Evolutionary conservation across 2,888 invertebrate species (phyloP), one percentile per base, ranked within the genome.

Genomic region (Agrotis clavis): DNA sequence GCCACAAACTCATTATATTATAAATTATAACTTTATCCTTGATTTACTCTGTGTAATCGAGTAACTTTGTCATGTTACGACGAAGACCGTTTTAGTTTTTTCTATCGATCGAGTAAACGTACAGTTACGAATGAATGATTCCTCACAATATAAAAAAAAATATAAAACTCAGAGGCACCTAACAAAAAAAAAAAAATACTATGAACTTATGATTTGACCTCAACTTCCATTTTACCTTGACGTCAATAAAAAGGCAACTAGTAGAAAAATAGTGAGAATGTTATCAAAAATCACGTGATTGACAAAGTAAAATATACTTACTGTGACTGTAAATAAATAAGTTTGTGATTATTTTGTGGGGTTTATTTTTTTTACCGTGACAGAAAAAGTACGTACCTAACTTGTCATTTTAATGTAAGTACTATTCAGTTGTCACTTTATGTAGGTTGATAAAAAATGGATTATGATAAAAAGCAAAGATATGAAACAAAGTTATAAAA

Each of bases 51-150:
- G 30, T 30, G 4, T 30, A 5, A 30, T 30, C 30, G 30, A 30
- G 4, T 30, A 30, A 30, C 35, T 35, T 7, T 35, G 16, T 54
- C 25, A 25, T 54, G 18, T 54, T n/a, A n/a, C n/a, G n/a, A n/a
- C 54, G 11, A 18, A 18, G 62, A 53, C 35, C 30, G 6, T 47
- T 41, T 14, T 2, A 19, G 6, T 35, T 19, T 47, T 53, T 30
- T 30, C 7, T n/a, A 14, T 21, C 16, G 18, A 14, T n/a, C 9
- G 1, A 48, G 6, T 14, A 48, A 72, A 61, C 78, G 67, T 71
- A 67, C 57, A 21, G 72, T 78, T 53, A 78, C 57, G 47, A 65
- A 47, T 30, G 61, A 82, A 16, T 78, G 82, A 21, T n/a, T 67
- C 11, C 1, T 53, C 16, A 53, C 41, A 60, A 54, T 70, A 59